Evolutionary conservation across 2,797 vertebrate species (phyloP).

Genomic region (Hyperoplus immaculatus): DNA sequence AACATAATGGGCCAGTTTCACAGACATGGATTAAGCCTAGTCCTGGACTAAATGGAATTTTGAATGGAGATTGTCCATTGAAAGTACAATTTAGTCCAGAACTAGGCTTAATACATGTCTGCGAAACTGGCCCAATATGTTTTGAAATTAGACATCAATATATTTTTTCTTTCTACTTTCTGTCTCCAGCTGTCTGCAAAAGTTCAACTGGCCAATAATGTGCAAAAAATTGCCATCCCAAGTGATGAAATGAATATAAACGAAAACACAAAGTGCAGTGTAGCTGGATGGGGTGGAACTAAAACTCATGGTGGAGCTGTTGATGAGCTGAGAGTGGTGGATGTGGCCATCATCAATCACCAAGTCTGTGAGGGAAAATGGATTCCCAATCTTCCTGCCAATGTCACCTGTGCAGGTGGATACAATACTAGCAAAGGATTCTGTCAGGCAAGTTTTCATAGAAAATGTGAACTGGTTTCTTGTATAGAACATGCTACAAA

Average conservation of each 20-base stretch:
- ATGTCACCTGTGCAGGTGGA: constrained; percentile 73
- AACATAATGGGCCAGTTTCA: too few species aligned
- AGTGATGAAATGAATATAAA: rapidly evolving
- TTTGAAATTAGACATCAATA: neutral
- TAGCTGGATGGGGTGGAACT: constrained; percentile 53
- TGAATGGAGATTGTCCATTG: too few species aligned
- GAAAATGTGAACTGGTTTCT: neutral
- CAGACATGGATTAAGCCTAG: too few species aligned
- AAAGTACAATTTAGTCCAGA: too few species aligned
- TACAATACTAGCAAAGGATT: constrained; percentile 20
- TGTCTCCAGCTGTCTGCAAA: constrained; percentile 40
- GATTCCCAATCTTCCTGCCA: constrained; percentile 6
- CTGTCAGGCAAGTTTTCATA: constrained; percentile 54
- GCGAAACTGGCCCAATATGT: too few species aligned
- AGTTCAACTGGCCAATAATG: neutral
- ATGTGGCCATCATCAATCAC: constrained; percentile 20
- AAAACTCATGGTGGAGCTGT: rapidly evolving
- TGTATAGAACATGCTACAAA: neutral
- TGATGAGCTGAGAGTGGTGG: constrained; percentile 4
- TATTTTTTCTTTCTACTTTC: neutral
- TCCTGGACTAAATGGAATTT: too few species aligned
- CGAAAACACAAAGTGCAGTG: constrained; percentile 3
- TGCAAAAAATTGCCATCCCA: constrained; percentile 15
- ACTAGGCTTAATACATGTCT: too few species aligned
- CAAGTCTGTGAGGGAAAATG: neutral